Conservation (phyloP, 35 echinoderm and acorn worm species). For the Anneissia japonica region DNA sequence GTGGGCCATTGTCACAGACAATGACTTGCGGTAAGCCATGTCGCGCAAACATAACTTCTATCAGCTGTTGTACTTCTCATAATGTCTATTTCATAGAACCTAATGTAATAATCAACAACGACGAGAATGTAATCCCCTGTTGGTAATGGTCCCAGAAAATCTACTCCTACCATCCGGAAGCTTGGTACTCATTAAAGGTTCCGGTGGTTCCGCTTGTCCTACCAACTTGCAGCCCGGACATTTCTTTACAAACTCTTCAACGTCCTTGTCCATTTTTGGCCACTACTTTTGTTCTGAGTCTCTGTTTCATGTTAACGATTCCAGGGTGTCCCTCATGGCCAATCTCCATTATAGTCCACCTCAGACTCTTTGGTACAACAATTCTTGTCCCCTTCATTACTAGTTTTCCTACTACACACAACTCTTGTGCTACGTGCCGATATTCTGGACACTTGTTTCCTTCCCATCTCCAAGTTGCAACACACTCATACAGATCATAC, state of each 20-base stretch:
- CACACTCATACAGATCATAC: not conserved
- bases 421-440: not conserved
- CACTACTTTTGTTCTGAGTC: not conserved
- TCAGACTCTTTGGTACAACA: not conserved
- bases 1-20: constrained; percentile 11
- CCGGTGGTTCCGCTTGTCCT: not conserved
- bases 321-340: not conserved
- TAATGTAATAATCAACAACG: not conserved
- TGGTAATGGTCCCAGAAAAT: not conserved
- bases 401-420: not conserved
- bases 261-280: not conserved
- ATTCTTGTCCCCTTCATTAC: not conserved
- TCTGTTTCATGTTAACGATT: not conserved
- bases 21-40: constrained; percentile 12
- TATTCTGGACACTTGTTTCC: not conserved
- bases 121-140: not conserved
- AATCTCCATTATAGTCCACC: not conserved
- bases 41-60: not conserved
- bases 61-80: not conserved
- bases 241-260: not conserved
- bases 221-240: not conserved
- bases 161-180: not conserved
- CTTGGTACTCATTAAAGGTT: not conserved
- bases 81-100: not conserved
- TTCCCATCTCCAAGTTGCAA: not conserved